Base-by-base conservation (phyloP, 2,113 vertebrate species). In the Nerophis ophidion region DNA sequence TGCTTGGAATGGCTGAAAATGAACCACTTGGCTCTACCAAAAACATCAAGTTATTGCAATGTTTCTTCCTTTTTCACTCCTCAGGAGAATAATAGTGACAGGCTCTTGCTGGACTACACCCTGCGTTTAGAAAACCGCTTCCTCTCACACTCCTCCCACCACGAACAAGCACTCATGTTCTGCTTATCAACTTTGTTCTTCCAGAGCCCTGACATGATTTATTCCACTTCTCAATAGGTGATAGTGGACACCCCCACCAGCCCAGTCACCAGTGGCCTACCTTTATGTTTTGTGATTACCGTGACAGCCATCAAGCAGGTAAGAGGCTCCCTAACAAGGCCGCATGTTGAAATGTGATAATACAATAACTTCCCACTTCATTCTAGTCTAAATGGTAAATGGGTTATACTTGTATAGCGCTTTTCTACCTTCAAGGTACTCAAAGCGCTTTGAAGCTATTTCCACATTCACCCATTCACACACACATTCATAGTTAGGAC, bases 301-400 rank as follows among this genome's bases (percentile, higher is more conserved):
- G 94, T 99, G 62, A 99, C 96, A 11, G 96, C 96, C 61, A 91
- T 99, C 75, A 99, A 98, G 85, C 96, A 98, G 95, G 96, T 98
- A 77, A 86, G 86, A 61, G 5, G 0, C 7, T 35, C 1, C 17
- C 48, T 56, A 51, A 50, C 47, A 48, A 65, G 10, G 17, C 35
- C 8, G 16, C 36, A 9, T 55, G 48, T 44, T 57, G 34, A 38
- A 66, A 26, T 26, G 2, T 26, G 26, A 26, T 26, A 54, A 67
- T 8, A 48, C 12, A 44, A 8, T 40, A 51, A 9, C 51, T 48
- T 19, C 48, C 38, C 38, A 40, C 38, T 9, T 9, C 0, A 40
- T 40, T 3, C 38, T 40, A 8, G 38, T 66, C 26, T 26, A 26
- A 26, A 26, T 26, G 26, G 2, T 26, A 26, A 26, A 26, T 26